Evolutionary conservation across 92 coral and sea anemone genomes (phyloP).

Genomic region (Palythoa heliodiscus): DNA sequence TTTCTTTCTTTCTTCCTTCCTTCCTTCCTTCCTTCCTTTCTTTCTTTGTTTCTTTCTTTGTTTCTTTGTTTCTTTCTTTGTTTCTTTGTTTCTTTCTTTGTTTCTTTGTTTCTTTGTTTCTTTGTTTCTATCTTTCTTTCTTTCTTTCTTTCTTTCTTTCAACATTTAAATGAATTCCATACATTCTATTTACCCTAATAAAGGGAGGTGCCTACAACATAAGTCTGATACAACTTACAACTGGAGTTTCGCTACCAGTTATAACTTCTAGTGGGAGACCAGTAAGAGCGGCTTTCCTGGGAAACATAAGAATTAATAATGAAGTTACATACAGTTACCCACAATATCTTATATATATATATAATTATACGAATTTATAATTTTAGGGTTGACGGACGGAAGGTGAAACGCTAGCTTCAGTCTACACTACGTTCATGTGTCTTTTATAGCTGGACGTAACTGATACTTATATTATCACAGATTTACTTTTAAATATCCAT

Average conservation of each 20-base stretch:
- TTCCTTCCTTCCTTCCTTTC: background rate
- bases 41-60: background rate
- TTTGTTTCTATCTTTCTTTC: background rate
- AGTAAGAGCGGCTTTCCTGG: constrained; percentile 74
- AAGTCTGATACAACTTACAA: constrained; percentile 49
- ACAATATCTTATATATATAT: too few species aligned
- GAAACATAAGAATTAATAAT: background rate
- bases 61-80: background rate
- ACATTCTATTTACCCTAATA: background rate
- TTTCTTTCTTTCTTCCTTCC: background rate
- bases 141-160: background rate
- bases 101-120: background rate
- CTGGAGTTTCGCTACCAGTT: constrained; percentile 78
- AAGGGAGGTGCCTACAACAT: background rate
- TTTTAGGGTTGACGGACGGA: too few species aligned
- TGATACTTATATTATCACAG: too few species aligned
- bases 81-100: background rate
- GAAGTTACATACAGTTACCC: background rate
- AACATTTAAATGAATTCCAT: background rate
- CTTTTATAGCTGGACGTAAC: too few species aligned
- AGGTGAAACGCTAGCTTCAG: too few species aligned
- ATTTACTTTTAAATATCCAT: too few species aligned
- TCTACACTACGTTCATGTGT: too few species aligned
- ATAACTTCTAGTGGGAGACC: constrained; percentile 78
- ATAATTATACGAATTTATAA: too few species aligned